Conservation (phyloP, 2,797 vertebrate species). For the Cynopterus sphinx region DNA sequence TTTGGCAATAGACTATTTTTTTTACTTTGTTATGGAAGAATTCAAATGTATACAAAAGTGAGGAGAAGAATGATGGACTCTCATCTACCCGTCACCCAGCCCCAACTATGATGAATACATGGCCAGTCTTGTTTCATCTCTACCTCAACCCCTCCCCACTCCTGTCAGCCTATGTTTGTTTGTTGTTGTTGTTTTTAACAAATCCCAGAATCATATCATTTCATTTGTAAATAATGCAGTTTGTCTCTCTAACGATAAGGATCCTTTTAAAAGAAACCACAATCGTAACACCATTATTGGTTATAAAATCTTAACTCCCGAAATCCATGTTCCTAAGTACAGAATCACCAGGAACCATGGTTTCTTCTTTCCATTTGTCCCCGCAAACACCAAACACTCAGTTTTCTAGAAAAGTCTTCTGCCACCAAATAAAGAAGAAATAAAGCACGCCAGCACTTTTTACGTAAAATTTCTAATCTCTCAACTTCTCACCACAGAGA, state of each 20-base stretch:
- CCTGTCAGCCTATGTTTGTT: background rate
- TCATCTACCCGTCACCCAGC: background rate
- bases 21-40: background rate
- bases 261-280: background rate
- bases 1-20: background rate
- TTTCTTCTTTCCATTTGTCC: background rate
- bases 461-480: background rate
- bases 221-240: background rate
- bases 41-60: background rate
- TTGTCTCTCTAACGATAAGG: background rate
- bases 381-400: background rate
- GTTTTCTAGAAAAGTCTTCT: background rate
- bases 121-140: background rate
- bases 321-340: background rate
- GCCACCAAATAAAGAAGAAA: background rate
- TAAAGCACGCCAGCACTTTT: background rate
- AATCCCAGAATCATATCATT: background rate
- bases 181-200: background rate
- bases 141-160: no score
- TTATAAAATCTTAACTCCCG: slow-evolving; percentile 21
- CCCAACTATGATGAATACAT: background rate
- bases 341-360: background rate
- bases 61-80: background rate
- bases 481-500: background rate
- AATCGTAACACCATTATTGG: background rate